These are phyloP conservation scores for Spinibarbus caldwelli DNA, from an alignment of 2,797 vertebrate species.

Conservation along the genomic window DNA sequence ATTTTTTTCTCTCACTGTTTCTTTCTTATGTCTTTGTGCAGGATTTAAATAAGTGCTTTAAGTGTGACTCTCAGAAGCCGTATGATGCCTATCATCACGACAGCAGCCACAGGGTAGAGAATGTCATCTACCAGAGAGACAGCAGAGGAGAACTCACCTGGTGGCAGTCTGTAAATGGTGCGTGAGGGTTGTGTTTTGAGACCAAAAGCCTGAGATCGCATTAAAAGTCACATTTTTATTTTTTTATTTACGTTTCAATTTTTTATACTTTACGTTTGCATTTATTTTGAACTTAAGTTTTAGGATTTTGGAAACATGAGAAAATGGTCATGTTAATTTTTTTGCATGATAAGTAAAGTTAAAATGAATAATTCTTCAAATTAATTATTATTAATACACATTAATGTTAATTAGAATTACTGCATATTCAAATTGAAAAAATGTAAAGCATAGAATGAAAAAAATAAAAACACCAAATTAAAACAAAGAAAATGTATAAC, in stretches of 20 bases:
- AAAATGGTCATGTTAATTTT: not conserved
- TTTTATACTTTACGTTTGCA: too few relatives aligned
- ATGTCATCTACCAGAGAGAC: conserved; percentile 82
- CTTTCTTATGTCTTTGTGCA: conserved; percentile 53
- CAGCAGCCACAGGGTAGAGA: conserved; percentile 84
- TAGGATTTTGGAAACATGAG: not conserved
- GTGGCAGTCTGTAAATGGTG: conserved; percentile 91
- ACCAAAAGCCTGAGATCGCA: not conserved
- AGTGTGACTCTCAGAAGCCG: conserved; percentile 77
- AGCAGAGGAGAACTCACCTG: conserved; percentile 75
- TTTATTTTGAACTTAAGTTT: not conserved
- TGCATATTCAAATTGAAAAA: not conserved
- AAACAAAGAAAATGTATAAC: not conserved
- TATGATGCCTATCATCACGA: conserved; percentile 66
- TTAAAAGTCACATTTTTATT: not conserved
- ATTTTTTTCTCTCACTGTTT: not conserved
- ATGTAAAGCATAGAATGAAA: not conserved
- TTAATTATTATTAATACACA: not conserved
- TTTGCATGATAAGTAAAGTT: not conserved
- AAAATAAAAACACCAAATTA: not conserved
- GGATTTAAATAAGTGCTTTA: conserved; percentile 88
- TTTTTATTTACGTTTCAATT: not conserved
- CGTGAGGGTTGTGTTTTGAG: conserved; percentile 41
- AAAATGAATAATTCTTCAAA: not conserved
- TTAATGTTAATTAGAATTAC: not conserved